Percentiles rank a stretch among this genome's conserved stretches.
phyloP scores from a whole-genome alignment of 1,140 invertebrate genomes.

The Zaprionus davidi region DNA sequence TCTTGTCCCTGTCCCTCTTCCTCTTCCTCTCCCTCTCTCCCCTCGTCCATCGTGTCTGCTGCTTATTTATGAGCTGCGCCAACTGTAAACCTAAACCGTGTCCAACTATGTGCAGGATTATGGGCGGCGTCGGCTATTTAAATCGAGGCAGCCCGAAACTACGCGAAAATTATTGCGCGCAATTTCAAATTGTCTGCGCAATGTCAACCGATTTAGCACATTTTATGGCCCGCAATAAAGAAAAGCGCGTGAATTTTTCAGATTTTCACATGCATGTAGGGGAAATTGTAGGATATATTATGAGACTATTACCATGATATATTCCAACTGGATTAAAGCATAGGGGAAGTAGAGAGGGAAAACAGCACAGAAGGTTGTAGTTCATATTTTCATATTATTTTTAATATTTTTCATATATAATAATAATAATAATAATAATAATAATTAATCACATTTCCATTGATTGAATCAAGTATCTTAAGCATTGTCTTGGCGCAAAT shows the following conservation, averaged over 20 bases:
- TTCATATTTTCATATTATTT: no score
- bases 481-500: no score
- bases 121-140: constrained; percentile 36
- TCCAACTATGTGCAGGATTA: constrained; percentile 24
- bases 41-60: background rate
- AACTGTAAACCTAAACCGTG: constrained; percentile 28
- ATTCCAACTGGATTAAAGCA: background rate
- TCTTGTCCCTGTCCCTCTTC: background rate
- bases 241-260: constrained; percentile 7
- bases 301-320: no score
- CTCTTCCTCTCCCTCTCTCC: no score
- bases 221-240: constrained; percentile 53
- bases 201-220: constrained; percentile 54
- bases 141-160: constrained; percentile 28
- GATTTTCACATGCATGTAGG: constrained; percentile 36
- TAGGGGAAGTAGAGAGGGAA: background rate
- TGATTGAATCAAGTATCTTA: no score
- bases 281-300: constrained; percentile 14
- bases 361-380: background rate
- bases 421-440: no score
- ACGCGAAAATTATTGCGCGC: constrained; percentile 27
- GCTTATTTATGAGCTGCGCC: constrained; percentile 42
- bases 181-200: constrained; percentile 58
- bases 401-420: no score
- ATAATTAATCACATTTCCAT: no score